Evolutionary conservation across 2,797 vertebrate genomes (phyloP), one percentile per base, ranked within the genome.

Genomic region (Chaenodraco wilsoni): DNA sequence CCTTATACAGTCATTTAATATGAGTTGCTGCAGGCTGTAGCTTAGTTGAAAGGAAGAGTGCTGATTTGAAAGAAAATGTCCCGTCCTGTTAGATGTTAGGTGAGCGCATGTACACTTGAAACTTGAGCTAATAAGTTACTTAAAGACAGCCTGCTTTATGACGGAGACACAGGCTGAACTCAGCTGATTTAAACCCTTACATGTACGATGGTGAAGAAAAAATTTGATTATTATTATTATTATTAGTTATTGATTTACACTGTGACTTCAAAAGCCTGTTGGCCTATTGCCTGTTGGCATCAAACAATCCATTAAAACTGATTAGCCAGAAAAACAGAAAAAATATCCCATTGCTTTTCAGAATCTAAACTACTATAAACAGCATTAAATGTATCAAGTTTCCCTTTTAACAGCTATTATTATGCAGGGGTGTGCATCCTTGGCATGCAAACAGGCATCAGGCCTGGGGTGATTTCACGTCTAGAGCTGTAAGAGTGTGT

Each of bases 381-480:
- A 60, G 5, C 11, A 7, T 57, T 52, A 9, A 6, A 40, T 44
- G 15, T 2, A 6, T 43, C 11, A 68, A 56, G 6, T 9, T 16
- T 23, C 9, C 5, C 12, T 21, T 67, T 37, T n/a, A 69, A 74
- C 51, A 27, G 52, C 48, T 46, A 12, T 33, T 52, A 27, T 21
- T 71, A 27, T 56, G 48, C 58, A 58, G 33, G 37, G n/a, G 44
- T 68, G 69, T 63, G 64, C 70, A 59, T 59, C 74, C 46, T 33
- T 62, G 58, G 72, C 54, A 69, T 68, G 75, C 80, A 84, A 88
- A 80, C 79, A 78, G 62, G 81, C 78, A 80, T 65, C 67, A 33
- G 66, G 65, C 74, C 78, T 68, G 61, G 60, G 72, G 84, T 91
- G 86, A 92, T 79, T 86, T 92, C 88, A 92, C 48, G 55, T 90